These are phyloP conservation scores for Numenius phaeopus DNA, from an alignment of 2,797 vertebrate species.

Conservation along the genomic window DNA sequence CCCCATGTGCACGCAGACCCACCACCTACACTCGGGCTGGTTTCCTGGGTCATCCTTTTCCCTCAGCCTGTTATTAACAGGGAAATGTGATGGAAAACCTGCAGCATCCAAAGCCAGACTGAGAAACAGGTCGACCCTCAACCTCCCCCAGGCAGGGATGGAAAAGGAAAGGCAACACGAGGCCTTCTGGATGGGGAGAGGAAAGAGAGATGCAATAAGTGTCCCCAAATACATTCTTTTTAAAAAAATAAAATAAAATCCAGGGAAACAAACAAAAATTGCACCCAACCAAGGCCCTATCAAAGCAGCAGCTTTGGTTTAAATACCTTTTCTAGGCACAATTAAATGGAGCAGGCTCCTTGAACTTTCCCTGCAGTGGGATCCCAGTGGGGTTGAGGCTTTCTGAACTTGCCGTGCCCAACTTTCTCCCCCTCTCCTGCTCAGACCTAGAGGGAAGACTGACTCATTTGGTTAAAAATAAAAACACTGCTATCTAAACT, in stretches of 20 bases:
- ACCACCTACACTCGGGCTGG: neutral
- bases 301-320: neutral
- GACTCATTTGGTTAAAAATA: conserved; percentile 81
- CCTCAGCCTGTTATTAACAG: neutral
- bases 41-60: neutral
- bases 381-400: neutral
- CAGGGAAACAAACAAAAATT: neutral
- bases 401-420: conserved; percentile 46
- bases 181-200: neutral
- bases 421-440: neutral
- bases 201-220: neutral
- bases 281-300: neutral
- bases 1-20: neutral
- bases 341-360: neutral
- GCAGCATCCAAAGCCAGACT: neutral
- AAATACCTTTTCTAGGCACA: conserved; percentile 23
- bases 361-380: neutral
- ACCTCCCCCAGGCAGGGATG: neutral
- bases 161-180: neutral
- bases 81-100: neutral
- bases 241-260: neutral
- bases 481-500: conserved; percentile 72
- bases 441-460: conserved; percentile 58
- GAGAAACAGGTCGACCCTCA: neutral
- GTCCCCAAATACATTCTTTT: neutral